Percentiles rank a stretch among this genome's conserved stretches.
These are phyloP conservation scores for Phanerotoma sp. DNA, from an alignment of 2,888 invertebrate species.

Conservation along the genomic window DNA sequence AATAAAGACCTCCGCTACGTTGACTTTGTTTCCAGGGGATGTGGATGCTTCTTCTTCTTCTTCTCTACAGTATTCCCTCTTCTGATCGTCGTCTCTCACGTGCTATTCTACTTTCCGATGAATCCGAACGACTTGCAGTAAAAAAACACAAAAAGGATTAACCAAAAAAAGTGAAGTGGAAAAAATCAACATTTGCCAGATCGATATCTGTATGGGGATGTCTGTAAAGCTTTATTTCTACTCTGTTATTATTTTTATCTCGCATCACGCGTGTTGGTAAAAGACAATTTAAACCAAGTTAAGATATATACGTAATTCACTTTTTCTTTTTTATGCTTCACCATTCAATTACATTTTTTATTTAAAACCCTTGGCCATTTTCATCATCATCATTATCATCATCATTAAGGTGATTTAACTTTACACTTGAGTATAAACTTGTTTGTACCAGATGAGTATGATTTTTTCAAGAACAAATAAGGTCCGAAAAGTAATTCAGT, in stretches of 20 bases:
- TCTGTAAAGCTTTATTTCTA: slow-evolving; percentile 18
- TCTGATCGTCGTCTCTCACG: slow-evolving; percentile 4
- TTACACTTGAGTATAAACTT: no score
- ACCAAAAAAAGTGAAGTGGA: background rate
- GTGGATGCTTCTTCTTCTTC: slow-evolving; percentile 27
- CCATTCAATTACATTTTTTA: background rate
- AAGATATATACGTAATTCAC: slow-evolving; percentile 19
- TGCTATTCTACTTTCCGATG: slow-evolving; percentile 18
- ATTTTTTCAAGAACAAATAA: no score
- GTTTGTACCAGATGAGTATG: no score
- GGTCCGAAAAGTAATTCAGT: no score
- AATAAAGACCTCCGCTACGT: slow-evolving; percentile 53
- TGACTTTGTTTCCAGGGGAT: slow-evolving; percentile 45
- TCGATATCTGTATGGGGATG: slow-evolving; percentile 25
- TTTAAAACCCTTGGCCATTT: no score
- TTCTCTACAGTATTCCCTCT: slow-evolving; percentile 7
- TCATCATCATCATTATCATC: no score
- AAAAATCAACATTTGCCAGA: slow-evolving; percentile 25
- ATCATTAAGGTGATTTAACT: no score
- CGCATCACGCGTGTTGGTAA: slow-evolving; percentile 20
- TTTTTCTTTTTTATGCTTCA: no score
- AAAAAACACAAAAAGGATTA: background rate
- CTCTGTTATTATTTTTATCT: slow-evolving; percentile 25
- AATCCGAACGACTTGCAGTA: background rate
- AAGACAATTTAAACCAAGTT: slow-evolving; percentile 24